Evolutionary conservation across 2,113 vertebrate species (phyloP).

Genomic region (Jaculus jaculus): DNA sequence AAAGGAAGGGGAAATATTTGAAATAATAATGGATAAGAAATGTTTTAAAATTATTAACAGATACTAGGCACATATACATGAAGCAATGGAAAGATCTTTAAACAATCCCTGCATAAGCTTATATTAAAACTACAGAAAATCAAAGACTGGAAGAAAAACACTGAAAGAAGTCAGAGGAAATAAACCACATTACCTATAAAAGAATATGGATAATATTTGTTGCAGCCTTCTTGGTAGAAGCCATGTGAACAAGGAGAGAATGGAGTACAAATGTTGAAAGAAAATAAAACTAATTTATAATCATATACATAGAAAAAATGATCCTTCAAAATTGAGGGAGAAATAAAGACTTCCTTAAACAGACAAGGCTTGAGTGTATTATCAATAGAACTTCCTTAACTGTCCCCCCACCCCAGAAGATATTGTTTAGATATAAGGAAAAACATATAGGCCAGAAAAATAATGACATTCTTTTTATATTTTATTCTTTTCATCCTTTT

Average conservation of each 20-base stretch:
- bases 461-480: neutral
- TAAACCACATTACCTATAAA: neutral
- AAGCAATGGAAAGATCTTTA: neutral
- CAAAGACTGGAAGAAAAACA: neutral
- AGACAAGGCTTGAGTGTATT: neutral
- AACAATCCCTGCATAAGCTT: neutral
- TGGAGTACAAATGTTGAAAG: neutral
- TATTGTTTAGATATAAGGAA: neutral
- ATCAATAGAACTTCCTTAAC: neutral
- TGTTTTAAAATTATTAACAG: neutral
- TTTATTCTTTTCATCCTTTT: too few relatives aligned
- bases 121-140: neutral
- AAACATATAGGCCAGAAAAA: neutral
- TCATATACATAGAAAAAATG: neutral
- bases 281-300: neutral
- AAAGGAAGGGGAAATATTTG: neutral
- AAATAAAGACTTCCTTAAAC: neutral
- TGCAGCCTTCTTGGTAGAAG: neutral
- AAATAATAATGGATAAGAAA: neutral
- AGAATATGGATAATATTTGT: neutral
- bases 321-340: neutral
- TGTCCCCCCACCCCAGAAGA: neutral
- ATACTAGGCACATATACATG: neutral
- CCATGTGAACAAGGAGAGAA: neutral
- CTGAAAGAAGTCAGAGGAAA: neutral